phyloP scores from a whole-genome alignment of 2,797 vertebrate genomes.

The Arctocebus calabarensis region DNA sequence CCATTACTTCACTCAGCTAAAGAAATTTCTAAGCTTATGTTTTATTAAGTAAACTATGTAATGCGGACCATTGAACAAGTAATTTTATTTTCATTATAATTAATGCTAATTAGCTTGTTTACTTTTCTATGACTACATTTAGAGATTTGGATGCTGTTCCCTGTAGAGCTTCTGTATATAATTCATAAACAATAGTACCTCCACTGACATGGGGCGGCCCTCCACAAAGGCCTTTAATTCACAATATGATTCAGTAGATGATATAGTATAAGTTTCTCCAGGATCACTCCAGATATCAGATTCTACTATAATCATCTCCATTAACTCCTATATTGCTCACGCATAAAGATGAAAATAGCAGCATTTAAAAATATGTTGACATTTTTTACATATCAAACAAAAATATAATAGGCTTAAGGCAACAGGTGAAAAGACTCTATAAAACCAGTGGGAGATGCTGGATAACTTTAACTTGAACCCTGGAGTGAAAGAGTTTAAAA shows the following conservation, averaged over 20 bases:
- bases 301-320: neutral
- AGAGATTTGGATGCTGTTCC: slow-evolving; percentile 20
- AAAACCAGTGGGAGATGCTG: neutral
- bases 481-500: neutral
- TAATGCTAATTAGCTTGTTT: slow-evolving; percentile 68
- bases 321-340: neutral
- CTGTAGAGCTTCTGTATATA: neutral
- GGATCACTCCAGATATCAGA: neutral
- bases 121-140: slow-evolving; percentile 36
- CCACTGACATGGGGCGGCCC: neutral
- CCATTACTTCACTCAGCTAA: slow-evolving; percentile 46
- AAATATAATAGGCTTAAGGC: neutral
- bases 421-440: neutral
- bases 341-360: neutral
- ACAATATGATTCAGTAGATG: neutral
- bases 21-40: slow-evolving; percentile 57
- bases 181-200: slow-evolving; percentile 29
- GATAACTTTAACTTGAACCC: neutral
- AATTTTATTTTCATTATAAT: slow-evolving; percentile 68
- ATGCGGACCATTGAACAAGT: slow-evolving; percentile 34
- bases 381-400: neutral
- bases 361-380: slow-evolving; percentile 21
- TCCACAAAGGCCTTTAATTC: neutral
- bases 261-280: neutral
- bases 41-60: slow-evolving; percentile 67